Percentiles rank a stretch among this genome's conserved stretches.
Conservation (phyloP, 2,888 invertebrate genomes). For the Gymnosoma rotundatum region DNA sequence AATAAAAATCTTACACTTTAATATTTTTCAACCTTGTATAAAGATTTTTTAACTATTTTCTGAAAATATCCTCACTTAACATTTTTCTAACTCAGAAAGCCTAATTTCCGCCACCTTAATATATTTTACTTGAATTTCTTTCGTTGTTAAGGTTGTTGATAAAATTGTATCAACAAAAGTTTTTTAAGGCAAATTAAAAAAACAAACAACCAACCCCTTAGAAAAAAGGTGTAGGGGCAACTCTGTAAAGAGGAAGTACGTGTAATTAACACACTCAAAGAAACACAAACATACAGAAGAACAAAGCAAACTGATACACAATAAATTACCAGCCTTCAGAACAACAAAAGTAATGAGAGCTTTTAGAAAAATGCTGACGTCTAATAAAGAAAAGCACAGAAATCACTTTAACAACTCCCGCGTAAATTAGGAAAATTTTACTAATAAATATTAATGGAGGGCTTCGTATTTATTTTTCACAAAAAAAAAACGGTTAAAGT, state of each 20-base stretch:
- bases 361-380: not conserved
- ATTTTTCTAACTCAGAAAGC: slow-evolving; percentile 34
- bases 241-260: too few species aligned
- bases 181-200: too few species aligned
- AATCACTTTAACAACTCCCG: slow-evolving; percentile 39
- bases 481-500: not conserved
- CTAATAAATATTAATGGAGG: not conserved
- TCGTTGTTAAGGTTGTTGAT: too few species aligned
- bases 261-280: too few species aligned
- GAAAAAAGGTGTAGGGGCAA: too few species aligned
- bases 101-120: not conserved
- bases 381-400: not conserved
- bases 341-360: not conserved
- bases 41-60: too few species aligned
- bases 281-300: not conserved
- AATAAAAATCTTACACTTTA: slow-evolving; percentile 40
- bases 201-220: too few species aligned
- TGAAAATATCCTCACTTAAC: not conserved
- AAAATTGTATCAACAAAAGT: too few species aligned
- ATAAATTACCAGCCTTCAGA: not conserved
- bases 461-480: not conserved
- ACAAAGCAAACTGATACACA: not conserved
- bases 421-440: slow-evolving; percentile 30
- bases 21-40: slow-evolving; percentile 38
- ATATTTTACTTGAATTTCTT: too few species aligned